A percentile compares a stretch with the other conserved stretches of the same genome.
These are phyloP conservation scores for Phrynosoma platyrhinos DNA, from an alignment of 2,113 vertebrate species.

Conservation along the genomic window DNA sequence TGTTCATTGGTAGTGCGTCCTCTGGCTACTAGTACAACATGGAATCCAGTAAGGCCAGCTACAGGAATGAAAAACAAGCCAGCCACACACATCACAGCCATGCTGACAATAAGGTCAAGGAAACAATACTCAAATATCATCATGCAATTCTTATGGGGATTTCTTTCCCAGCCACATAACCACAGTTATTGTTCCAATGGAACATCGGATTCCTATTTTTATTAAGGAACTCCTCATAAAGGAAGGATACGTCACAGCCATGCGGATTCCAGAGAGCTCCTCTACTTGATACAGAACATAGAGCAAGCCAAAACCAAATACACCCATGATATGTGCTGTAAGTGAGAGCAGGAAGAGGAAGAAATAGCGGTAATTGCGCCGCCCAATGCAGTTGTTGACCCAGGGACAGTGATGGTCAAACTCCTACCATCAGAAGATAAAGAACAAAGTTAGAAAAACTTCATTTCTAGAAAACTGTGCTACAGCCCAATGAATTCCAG, in stretches of 20 bases:
- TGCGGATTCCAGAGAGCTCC: conserved; percentile 86
- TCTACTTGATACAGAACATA: conserved; percentile 91
- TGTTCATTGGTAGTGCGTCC: conserved; percentile 97
- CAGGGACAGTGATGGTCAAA: conserved; percentile 98
- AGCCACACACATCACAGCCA: conserved; percentile 97
- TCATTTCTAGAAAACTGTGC: not conserved
- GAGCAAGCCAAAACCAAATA: conserved; percentile 94
- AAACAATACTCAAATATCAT: conserved; percentile 13
- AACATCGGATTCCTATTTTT: not conserved
- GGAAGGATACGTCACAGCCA: conserved; percentile 96
- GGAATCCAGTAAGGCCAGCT: conserved; percentile 94
- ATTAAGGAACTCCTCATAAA: not conserved
- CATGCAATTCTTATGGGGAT: not conserved
- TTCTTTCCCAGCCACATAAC: accelerated
- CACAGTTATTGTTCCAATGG: not conserved
- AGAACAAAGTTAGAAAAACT: not conserved
- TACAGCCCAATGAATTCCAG: not conserved
- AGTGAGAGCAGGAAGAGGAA: conserved; percentile 96
- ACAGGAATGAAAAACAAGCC: conserved; percentile 97
- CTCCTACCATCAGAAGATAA: conserved; percentile 79
- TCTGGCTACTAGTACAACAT: conserved; percentile 93
- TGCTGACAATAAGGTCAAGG: conserved; percentile 81
- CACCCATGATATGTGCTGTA: conserved; percentile 91
- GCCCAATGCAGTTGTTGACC: conserved; percentile 98
- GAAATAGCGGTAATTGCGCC: conserved; percentile 97